Percentiles rank a stretch among this genome's conserved stretches.
These are phyloP conservation scores for Mohoua ochrocephala DNA, from an alignment of 2,113 vertebrate genomes.

Conservation along the genomic window DNA sequence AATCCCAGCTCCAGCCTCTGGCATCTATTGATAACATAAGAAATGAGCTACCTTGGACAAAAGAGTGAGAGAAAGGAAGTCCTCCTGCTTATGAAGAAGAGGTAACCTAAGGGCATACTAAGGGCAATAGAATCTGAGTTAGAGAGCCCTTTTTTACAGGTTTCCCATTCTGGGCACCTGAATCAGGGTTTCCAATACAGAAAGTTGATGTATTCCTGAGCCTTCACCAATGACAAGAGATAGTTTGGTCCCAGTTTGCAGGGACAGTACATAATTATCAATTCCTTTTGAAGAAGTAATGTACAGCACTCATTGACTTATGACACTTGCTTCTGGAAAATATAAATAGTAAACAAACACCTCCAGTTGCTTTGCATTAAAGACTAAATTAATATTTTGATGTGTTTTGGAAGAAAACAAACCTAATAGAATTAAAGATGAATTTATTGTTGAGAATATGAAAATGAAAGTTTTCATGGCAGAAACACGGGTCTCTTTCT, in stretches of 20 bases:
- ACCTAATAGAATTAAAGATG: not conserved
- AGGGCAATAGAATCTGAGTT: not conserved
- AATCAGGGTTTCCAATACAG: not conserved
- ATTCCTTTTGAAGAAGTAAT: not conserved
- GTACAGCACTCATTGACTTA: not conserved
- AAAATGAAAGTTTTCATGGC: not conserved
- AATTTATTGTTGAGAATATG: not conserved
- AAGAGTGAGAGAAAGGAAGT: not conserved
- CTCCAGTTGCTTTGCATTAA: not conserved
- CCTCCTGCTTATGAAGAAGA: not conserved
- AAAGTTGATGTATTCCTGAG: not conserved
- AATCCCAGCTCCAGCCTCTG: not conserved
- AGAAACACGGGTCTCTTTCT: not conserved
- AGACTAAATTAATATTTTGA: not conserved
- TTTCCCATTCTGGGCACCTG: not conserved
- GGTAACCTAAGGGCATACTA: not conserved
- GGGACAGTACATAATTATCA: not conserved
- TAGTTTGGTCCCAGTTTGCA: not conserved
- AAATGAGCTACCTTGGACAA: not conserved
- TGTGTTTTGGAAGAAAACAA: not conserved
- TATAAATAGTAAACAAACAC: not conserved
- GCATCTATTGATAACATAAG: not conserved
- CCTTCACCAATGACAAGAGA: not conserved
- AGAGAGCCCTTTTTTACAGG: not conserved
- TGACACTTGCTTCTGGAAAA: not conserved